Conservation (phyloP, 2,797 vertebrate genomes). For the Sebastes trivittatus region DNA sequence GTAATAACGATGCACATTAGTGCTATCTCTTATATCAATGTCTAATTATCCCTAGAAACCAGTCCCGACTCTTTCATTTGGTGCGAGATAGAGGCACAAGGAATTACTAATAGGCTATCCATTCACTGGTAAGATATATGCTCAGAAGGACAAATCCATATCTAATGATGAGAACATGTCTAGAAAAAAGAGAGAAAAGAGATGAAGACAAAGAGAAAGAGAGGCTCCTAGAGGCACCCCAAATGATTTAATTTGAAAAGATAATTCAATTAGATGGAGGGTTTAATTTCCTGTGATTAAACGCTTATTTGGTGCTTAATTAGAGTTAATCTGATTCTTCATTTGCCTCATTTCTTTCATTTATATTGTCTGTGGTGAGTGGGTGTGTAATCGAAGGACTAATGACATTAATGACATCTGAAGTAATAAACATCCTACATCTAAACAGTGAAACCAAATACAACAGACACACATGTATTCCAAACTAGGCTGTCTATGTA, state of each 20-base stretch:
- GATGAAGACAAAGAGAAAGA: conserved; percentile 31
- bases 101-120: conserved; percentile 23
- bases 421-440: conserved; percentile 21
- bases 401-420: conserved; percentile 38
- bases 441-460: conserved; percentile 3
- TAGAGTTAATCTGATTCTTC: conserved; percentile 53
- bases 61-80: conserved; percentile 32
- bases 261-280: conserved; percentile 64
- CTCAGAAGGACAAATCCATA: conserved; percentile 32
- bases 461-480: background rate
- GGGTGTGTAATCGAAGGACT: conserved; percentile 10
- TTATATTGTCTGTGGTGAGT: conserved; percentile 17
- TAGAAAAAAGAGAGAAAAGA: conserved; percentile 17
- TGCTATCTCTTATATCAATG: conserved; percentile 32
- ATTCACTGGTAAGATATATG: conserved; percentile 38
- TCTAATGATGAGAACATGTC: conserved; percentile 42
- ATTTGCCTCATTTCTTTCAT: conserved; percentile 52
- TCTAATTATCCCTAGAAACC: conserved; percentile 47
- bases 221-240: conserved; percentile 25
- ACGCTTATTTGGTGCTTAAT: conserved; percentile 62
- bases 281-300: conserved; percentile 51
- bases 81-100: conserved; percentile 9
- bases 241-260: conserved; percentile 62
- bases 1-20: conserved; percentile 36
- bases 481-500: background rate